Percentiles rank a stretch among this genome's conserved stretches.
Conservation (phyloP, 2,113 vertebrate genomes). For the Lota lota region DNA sequence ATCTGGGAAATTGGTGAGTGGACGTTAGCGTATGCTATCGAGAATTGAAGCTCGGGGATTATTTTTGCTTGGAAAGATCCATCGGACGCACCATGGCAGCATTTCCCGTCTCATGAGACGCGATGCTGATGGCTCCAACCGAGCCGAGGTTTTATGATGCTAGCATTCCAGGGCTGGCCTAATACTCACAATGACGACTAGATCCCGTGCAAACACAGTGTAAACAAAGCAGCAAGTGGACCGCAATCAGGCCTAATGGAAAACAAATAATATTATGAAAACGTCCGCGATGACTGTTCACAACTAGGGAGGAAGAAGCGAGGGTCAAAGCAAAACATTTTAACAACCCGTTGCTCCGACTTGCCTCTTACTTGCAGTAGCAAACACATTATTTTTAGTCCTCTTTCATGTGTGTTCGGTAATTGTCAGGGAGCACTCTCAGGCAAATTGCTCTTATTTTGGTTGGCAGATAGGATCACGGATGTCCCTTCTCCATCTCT, state of each 20-base stretch:
- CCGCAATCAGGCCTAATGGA: neutral
- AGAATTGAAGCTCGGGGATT: no score
- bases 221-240: constrained; percentile 14
- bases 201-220: neutral
- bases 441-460: constrained; percentile 38
- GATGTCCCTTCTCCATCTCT: constrained; percentile 13
- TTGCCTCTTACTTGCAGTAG: neutral
- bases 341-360: constrained; percentile 4
- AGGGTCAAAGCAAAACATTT: constrained; percentile 20
- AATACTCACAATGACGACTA: no score
- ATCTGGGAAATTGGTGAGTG: no score
- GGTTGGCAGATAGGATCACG: constrained; percentile 26
- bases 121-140: no score
- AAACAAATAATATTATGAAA: neutral
- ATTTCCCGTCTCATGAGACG: no score
- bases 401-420: constrained; percentile 45
- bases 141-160: no score
- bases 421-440: constrained; percentile 38
- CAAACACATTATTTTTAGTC: no score
- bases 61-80: no score
- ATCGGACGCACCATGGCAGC: no score
- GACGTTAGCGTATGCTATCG: no score
- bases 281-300: constrained; percentile 8
- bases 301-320: constrained; percentile 3
- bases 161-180: no score